Conservation (phyloP, 2,113 vertebrate genomes). For the Raja brachyura region DNA sequence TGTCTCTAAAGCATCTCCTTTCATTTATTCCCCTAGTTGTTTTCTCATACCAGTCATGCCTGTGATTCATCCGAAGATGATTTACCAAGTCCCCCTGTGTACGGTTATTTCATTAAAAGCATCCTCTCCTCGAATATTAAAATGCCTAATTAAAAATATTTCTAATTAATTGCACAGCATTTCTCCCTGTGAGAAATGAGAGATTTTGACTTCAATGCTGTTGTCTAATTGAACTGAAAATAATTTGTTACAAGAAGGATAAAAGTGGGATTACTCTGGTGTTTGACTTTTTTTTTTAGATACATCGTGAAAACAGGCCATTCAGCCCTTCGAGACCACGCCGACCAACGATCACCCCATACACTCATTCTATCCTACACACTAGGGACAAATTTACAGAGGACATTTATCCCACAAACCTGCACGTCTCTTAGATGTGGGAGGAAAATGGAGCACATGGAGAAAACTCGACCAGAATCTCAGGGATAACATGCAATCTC, state of each 20-base stretch:
- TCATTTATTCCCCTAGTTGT: neutral
- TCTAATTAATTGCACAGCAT: neutral
- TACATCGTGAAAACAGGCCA: no score
- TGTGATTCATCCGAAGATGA: neutral
- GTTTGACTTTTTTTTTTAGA: no score
- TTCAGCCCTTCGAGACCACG: no score
- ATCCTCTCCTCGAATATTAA: neutral
- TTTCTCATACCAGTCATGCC: neutral
- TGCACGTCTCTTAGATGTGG: no score
- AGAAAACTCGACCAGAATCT: no score
- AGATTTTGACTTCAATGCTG: neutral
- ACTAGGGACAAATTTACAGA: no score
- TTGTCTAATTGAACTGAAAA: neutral
- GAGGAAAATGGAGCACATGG: no score
- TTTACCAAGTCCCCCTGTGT: neutral
- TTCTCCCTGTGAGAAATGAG: neutral
- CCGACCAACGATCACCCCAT: no score
- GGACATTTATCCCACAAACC: no score
- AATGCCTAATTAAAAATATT: neutral
- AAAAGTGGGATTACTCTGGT: neutral
- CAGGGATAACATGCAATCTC: no score
- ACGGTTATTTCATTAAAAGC: neutral
- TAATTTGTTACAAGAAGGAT: neutral
- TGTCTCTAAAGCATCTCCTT: neutral
- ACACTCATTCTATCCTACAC: no score